A percentile compares a stretch with the other conserved stretches of the same genome.
Evolutionary conservation across 1,140 invertebrate species (phyloP).

Genomic region (Mylabris phalerata): DNA sequence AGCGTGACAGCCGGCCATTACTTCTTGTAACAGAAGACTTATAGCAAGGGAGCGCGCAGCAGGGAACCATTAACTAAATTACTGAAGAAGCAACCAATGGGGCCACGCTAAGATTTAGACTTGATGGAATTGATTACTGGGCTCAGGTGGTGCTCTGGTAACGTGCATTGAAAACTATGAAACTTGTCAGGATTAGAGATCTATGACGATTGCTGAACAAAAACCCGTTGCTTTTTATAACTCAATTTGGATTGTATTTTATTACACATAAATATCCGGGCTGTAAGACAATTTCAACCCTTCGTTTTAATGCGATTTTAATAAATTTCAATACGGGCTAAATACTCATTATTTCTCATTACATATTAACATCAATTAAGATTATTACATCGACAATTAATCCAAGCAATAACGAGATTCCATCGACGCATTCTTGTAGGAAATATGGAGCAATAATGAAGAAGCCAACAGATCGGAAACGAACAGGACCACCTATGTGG

Average conservation of each 20-base stretch:
- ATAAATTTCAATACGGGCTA: constrained; percentile 1
- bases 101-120: constrained; percentile 36
- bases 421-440: too few species aligned
- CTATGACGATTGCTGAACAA: constrained; percentile 13
- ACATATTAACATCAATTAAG: too few species aligned
- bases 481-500: too few species aligned
- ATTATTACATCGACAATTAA: too few species aligned
- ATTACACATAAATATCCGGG: constrained; percentile 1
- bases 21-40: constrained; percentile 42
- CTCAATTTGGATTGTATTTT: constrained; percentile 16
- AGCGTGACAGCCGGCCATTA: constrained; percentile 43
- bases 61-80: constrained; percentile 43
- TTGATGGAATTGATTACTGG: constrained; percentile 34
- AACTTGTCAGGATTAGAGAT: constrained; percentile 20
- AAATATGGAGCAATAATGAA: too few species aligned
- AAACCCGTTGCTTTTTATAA: constrained; percentile 12
- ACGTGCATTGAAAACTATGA: constrained; percentile 27
- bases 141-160: constrained; percentile 33
- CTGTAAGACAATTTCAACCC: not conserved
- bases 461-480: too few species aligned
- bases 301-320: constrained; percentile 5
- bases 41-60: constrained; percentile 37
- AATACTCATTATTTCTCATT: not conserved
- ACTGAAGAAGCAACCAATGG: constrained; percentile 39
- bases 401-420: too few species aligned